Percentiles rank a stretch among this genome's conserved stretches.
Conservation (phyloP, 2,888 invertebrate species). For the Ichneumon xanthorius region DNA sequence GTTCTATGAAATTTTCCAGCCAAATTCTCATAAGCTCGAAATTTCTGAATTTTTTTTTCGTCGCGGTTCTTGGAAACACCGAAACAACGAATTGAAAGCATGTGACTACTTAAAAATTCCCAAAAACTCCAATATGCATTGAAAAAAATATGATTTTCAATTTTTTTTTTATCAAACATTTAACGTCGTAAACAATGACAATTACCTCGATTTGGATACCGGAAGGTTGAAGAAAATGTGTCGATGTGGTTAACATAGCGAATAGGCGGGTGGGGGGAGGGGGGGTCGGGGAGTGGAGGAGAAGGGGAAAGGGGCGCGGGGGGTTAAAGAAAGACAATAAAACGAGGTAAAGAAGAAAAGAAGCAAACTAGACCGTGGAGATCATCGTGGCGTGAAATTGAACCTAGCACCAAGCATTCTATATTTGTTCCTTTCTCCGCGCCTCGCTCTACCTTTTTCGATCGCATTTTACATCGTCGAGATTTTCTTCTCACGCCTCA, state of each 20-base stretch:
- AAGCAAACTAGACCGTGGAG: conserved; percentile 73
- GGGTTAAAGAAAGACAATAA: conserved; percentile 37
- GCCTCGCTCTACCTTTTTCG: conserved; percentile 23
- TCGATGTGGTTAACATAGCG: conserved; percentile 29
- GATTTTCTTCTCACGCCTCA: conserved; percentile 59
- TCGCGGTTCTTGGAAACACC: too few species aligned
- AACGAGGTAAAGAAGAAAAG: conserved; percentile 59
- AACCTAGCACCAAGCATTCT: conserved; percentile 60
- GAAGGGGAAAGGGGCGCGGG: conserved; percentile 4
- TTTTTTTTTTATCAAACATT: neutral
- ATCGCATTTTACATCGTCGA: conserved; percentile 50
- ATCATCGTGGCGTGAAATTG: conserved; percentile 75
- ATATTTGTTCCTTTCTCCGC: conserved; percentile 43
- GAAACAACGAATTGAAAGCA: neutral
- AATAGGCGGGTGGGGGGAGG: conserved; percentile 22
- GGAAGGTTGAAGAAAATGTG: conserved; percentile 15
- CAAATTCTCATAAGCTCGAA: too few species aligned
- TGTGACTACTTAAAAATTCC: neutral
- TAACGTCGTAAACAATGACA: neutral
- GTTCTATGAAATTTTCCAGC: too few species aligned
- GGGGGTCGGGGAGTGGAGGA: neutral
- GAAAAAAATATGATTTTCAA: too few species aligned
- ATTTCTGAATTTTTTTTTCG: too few species aligned
- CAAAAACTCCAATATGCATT: neutral
- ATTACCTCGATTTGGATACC: neutral